Evolutionary conservation across 2,113 vertebrate species (phyloP), one percentile per base, ranked within the genome.

Genomic region (Trogon surrucura): DNA sequence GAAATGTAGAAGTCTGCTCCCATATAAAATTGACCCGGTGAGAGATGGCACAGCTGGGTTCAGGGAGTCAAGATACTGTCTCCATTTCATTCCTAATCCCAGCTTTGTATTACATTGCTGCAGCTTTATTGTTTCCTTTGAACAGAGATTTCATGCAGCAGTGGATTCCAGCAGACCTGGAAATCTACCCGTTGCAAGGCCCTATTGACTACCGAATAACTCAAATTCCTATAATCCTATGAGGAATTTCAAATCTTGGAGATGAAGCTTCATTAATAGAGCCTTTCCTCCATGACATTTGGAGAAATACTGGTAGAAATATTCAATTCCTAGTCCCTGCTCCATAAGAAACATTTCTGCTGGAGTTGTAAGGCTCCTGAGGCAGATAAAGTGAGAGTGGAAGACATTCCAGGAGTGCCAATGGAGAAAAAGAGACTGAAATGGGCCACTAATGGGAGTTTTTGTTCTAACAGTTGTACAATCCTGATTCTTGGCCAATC

Each of bases 341-440:
- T 93, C 44, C 5, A 1, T 57, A 69, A 87, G 65, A 93, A 95
- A 34, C 29, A 0, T 77, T 95, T 84, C n/a, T 73, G 6, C 44
- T 93, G 56, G 19, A 77, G 20, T 58, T 89, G 85, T 70, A 82
- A 87, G 89, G 45, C 81, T 92, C 84, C 38, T 61, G 62, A 92
- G 80, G 51, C 67, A 93, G 18, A 16, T 95, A 56, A 89, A 93
- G 61, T 36, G 34, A 88, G 56, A 75, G 26, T 89, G 53, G 25
- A 78, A 79, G 85, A 70, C 30, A 44, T 94, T 95, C 70, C 56
- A 62, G 27, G 32, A 77, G 44, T 71, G 45, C 45, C 78, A 82
- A 2, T 34, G 26, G 38, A 88, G 60, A 91, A 66, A 44, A 64
- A 81, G 41, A 93, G 66, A 30, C 60, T 95, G 85, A 90, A 88